Base-by-base conservation (phyloP, 23 tunicate species). In the Pegea sp. region DNA sequence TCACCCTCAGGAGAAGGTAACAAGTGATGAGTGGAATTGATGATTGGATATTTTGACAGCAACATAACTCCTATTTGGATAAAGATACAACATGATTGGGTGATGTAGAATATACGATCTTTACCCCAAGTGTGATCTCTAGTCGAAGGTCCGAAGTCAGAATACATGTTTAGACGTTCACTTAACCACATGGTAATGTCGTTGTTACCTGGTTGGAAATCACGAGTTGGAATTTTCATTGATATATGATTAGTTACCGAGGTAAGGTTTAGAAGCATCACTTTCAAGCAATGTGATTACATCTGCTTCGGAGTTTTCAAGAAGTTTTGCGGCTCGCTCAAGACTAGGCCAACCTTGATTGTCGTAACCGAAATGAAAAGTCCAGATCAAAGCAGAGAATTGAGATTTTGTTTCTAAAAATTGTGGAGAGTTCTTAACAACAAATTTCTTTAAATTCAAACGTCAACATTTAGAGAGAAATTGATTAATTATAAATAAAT, bases 101-200 rank as follows among this genome's bases (percentile, higher is more conserved):
- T 8, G 11, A 11, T 38, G 46, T 8, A 8, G 46, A 38, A 38
- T 8, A n/a, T n/a, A n/a, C n/a, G n/a, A n/a, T n/a, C n/a, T 56
- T 53, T 62, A 70, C 79, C 79, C 79, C 79, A 72, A 13, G 79
- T 72, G 49, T 72, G 79, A 55, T 72, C 79, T 48, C 79, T 64
- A 3, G 79, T 72, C 16, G 79, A 72, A 1, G 79, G 79, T 46
- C 79, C 79, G 49, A 70, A 72, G 55, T 72, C 79, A 3, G 54
- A 58, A 28, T 72, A 72, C 69, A 72, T 63, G 4, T 56, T 61
- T 49, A 72, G 55, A 29, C 31, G 63, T 48, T 72, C 79, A 30
- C 79, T 64, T 1, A 72, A 53, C 79, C 79, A 72, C 79, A 72
- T 72, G 0, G 70, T 69, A 44, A 72, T 56, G 58, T 72, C 79